phyloP scores from a whole-genome alignment of 2,888 invertebrate genomes.

The Pharmacophagus antenor region DNA sequence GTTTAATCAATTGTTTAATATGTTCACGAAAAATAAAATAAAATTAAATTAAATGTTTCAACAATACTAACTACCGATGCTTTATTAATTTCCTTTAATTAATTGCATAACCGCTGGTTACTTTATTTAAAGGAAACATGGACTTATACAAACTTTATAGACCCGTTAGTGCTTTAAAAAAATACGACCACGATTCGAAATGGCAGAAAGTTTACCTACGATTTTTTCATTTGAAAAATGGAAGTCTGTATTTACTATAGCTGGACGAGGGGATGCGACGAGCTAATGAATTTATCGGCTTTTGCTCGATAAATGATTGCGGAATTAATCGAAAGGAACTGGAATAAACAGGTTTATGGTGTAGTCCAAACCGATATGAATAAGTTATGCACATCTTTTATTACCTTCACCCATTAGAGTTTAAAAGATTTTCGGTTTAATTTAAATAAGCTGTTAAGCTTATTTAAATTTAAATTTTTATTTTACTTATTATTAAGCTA shows the following conservation, averaged over 20 bases:
- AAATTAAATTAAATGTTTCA: too few species aligned
- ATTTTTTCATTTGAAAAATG: conserved; percentile 15
- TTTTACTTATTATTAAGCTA: too few species aligned
- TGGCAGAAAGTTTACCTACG: not conserved
- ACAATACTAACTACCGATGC: too few species aligned
- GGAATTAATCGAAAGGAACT: conserved; percentile 20
- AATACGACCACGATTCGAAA: not conserved
- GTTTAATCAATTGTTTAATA: too few species aligned
- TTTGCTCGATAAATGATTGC: conserved; percentile 25
- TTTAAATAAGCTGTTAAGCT: too few species aligned
- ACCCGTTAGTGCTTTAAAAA: conserved; percentile 9
- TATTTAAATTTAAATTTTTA: too few species aligned
- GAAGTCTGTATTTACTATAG: conserved; percentile 10
- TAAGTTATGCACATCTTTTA: not conserved
- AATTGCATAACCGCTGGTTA: not conserved
- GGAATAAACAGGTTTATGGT: not conserved
- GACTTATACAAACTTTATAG: conserved; percentile 1
- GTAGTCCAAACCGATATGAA: not conserved
- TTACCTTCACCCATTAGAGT: too few species aligned
- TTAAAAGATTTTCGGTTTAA: too few species aligned
- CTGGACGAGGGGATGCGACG: not conserved
- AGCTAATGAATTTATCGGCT: conserved; percentile 28
- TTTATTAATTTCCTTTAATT: too few species aligned
- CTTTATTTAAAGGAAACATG: conserved; percentile 6
- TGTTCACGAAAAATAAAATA: too few species aligned